Conservation (phyloP, 2,113 vertebrate genomes). For the Gasterosteus nipponicus region DNA sequence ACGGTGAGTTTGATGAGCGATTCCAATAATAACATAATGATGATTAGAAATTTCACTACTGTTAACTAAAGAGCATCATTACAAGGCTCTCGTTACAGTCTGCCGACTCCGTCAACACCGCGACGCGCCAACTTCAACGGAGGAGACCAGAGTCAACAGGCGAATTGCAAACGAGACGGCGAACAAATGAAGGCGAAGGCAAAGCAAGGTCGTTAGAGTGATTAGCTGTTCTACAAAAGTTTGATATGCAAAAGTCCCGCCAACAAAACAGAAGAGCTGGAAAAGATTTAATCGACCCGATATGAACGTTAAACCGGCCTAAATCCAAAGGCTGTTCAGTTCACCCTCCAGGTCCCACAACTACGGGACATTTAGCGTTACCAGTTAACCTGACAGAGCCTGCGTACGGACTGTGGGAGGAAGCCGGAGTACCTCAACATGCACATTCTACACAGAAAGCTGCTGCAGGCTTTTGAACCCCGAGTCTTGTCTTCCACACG, state of each 20-base stretch:
- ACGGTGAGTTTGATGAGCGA: neutral
- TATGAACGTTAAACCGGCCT: too few species aligned
- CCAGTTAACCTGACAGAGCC: too few species aligned
- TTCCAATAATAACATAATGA: neutral
- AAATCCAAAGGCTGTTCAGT: too few species aligned
- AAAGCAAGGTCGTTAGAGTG: constrained; percentile 46
- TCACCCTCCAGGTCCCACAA: too few species aligned
- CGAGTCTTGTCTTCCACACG: neutral
- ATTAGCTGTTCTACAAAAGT: constrained; percentile 13
- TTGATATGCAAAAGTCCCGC: too few species aligned
- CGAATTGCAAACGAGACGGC: constrained; percentile 13
- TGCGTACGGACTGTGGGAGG: too few species aligned
- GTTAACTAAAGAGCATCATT: neutral
- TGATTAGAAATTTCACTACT: neutral
- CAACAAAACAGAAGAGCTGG: too few species aligned
- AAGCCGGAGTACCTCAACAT: too few species aligned
- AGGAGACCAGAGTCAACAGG: constrained; percentile 19
- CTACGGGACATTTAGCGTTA: too few species aligned
- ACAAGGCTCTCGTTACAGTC: constrained; percentile 3
- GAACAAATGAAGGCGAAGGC: constrained; percentile 34
- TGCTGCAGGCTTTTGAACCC: too few species aligned
- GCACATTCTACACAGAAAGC: too few species aligned
- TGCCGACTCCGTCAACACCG: constrained; percentile 22
- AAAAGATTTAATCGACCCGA: too few species aligned
- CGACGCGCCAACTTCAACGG: constrained; percentile 36